These are phyloP conservation scores for Trachythela sp. DNA, from an alignment of 64 coral and sea anemone genomes.

Conservation along the genomic window DNA sequence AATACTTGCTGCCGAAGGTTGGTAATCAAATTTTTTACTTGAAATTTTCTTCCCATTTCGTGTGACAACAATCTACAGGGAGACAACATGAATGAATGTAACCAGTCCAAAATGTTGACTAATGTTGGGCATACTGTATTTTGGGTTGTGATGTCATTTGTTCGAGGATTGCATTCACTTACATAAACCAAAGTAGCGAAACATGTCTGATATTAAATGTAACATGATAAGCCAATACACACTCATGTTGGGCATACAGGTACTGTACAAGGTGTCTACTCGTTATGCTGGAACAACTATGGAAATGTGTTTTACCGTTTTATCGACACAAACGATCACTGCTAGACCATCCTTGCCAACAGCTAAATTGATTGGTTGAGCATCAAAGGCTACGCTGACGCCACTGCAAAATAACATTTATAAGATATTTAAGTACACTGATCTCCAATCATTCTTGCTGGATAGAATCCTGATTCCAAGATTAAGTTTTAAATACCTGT, in stretches of 20 bases:
- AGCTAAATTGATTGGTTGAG: slow-evolving; percentile 60
- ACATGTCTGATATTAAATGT: no score
- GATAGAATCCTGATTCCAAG: no score
- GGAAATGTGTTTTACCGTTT: slow-evolving; percentile 21
- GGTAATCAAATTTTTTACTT: neutral
- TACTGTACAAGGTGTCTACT: no score
- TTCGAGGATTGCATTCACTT: no score
- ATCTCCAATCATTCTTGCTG: neutral
- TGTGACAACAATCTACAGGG: neutral
- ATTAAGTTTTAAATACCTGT: slow-evolving; percentile 35
- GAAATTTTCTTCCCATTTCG: neutral
- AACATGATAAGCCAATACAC: no score
- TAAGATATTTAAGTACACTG: neutral
- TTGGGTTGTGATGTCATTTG: no score
- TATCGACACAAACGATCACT: slow-evolving; percentile 41
- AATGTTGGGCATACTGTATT: neutral
- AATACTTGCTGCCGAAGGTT: neutral
- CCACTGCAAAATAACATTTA: slow-evolving; percentile 26
- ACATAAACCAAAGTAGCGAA: no score
- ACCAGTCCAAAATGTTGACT: neutral
- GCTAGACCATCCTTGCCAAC: slow-evolving; percentile 65
- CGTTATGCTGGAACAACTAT: no score
- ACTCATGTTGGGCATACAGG: no score
- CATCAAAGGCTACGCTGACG: slow-evolving; percentile 47
- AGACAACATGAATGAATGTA: neutral